phyloP scores from a whole-genome alignment of 2,888 invertebrate genomes.

The Colostygia pectinataria region DNA sequence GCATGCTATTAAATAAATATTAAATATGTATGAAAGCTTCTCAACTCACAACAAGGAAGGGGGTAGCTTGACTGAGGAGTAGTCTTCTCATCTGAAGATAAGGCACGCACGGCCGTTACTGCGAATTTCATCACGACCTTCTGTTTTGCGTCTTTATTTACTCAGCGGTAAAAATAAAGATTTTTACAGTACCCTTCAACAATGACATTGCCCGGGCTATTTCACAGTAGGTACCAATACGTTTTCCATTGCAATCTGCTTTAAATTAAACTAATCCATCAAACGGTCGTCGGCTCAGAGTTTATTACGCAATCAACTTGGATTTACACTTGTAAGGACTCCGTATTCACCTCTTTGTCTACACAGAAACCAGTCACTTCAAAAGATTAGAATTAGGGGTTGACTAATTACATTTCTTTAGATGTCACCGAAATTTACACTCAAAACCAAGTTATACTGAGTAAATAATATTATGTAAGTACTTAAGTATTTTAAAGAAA shows the following conservation, averaged over 20 bases:
- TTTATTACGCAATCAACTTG: constrained; percentile 10
- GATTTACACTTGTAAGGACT: constrained; percentile 9
- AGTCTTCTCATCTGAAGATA: constrained; percentile 62
- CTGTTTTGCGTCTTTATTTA: constrained; percentile 59
- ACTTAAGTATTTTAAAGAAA: background rate
- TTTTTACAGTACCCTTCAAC: constrained; percentile 26
- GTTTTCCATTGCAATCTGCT: constrained; percentile 3
- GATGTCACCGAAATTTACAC: no score
- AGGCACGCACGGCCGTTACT: constrained; percentile 70
- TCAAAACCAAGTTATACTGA: no score
- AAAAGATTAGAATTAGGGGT: constrained; percentile 1
- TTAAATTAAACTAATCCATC: constrained; percentile 10
- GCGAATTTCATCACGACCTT: constrained; percentile 63
- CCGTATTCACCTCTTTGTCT: constrained; percentile 9
- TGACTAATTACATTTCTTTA: no score
- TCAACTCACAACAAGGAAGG: constrained; percentile 34
- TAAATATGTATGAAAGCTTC: constrained; percentile 19
- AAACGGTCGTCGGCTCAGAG: constrained; percentile 7
- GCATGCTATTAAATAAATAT: constrained; percentile 19
- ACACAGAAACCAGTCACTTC: constrained; percentile 1
- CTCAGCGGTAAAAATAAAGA: constrained; percentile 49
- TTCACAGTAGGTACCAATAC: constrained; percentile 2
- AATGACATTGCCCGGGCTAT: background rate
- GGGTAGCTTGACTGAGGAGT: constrained; percentile 44
- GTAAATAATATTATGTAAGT: no score